Base-by-base conservation (phyloP, 1,140 invertebrate species). In the Zaprionus kolodkinae region DNA sequence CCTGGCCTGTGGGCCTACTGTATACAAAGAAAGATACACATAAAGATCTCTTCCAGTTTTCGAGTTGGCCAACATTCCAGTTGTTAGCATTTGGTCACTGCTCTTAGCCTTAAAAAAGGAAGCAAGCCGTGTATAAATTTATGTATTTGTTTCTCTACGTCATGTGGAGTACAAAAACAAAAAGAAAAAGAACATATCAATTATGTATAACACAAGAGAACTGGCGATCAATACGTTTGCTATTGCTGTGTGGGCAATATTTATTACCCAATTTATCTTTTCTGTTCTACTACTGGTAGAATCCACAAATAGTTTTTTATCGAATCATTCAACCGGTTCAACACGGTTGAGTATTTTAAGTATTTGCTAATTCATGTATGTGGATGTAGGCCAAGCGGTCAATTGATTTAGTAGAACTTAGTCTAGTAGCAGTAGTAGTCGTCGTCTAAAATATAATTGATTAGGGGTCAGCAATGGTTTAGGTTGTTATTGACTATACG, bases 251-350 rank as follows among this genome's bases (percentile, higher is more conserved):
- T 69, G 56, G 56, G 65, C 57, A 9, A 38, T 54, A 67, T 72
- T 69, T 73, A 56, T 69, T 38, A 48, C 13, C 50, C 25, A 43
- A 61, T 61, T 68, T 69, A n/a, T 52, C 40, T 21, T 64, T 71
- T 56, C 17, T 63, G 40, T 15, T 35, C 11, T 57, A 35, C 11
- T 57, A 35, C 27, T 52, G 27, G n/a, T 33, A 38, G 54, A 30
- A 36, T 54, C 7, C 17, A 61, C 56, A 61, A 68, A 68, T 45
- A 52, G 27, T 45, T 56, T 57, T 57, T 48, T 17, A 57, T 55
- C 43, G 21, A 35, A 43, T 65, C 25, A 15, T 72, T 52, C 33
- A 66, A 27, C 70, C 63, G 17, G 25, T 40, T 35, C 40, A 38
- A 27, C 54, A 27, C 38, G 6, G 33, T 48, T 62, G 17, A 11